Evolutionary conservation across 2,797 vertebrate genomes (phyloP), one percentile per base, ranked within the genome.

Genomic region (Periparus ater): DNA sequence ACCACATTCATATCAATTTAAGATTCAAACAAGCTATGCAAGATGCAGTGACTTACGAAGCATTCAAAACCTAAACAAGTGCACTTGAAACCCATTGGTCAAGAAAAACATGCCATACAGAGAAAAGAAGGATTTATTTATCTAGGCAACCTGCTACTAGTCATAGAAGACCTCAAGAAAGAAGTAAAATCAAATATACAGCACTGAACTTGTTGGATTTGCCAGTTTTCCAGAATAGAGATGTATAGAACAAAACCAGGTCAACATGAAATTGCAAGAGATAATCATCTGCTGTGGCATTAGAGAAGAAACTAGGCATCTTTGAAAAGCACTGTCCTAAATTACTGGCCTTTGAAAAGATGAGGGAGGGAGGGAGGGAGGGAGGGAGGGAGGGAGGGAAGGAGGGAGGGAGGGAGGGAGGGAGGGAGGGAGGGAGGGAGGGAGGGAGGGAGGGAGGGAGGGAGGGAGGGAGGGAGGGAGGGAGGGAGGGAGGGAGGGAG

Each of bases 391-490:
- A 38, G 2, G 38, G 3, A 29, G 5, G 11, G 4, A 34, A 1
- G 13, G 0, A 11, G 3, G 23, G 9, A 16, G 4, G 34, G 2
- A 16, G 3, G 8, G 1, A 23, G 9, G 15, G 2, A 9, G 7
- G 18, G 1, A 7, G 10, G 13, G 3, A 17, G 3, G 7, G 4
- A 25, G 7, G 9, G 4, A 9, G 6, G 14, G 2, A 5, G 7
- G 6, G 4, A 2, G 3, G 7, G 7, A 13, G 3, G 9, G 2
- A 8, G 27, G 29, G 6, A 15, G 13, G 15, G 0, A 30, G 10
- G 17, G 3, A 17, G 20, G 22, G 1, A 26, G 8, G 19, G 1
- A 19, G 30, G 13, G 7, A 5, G 30, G 17, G 6, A 25, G 11
- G 22, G 5, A 15, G 8, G 20, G 3, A 7, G 17, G 40, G n/a